Evolutionary conservation across 2,888 invertebrate species (phyloP).

Genomic region (Synergus gifuensis): DNA sequence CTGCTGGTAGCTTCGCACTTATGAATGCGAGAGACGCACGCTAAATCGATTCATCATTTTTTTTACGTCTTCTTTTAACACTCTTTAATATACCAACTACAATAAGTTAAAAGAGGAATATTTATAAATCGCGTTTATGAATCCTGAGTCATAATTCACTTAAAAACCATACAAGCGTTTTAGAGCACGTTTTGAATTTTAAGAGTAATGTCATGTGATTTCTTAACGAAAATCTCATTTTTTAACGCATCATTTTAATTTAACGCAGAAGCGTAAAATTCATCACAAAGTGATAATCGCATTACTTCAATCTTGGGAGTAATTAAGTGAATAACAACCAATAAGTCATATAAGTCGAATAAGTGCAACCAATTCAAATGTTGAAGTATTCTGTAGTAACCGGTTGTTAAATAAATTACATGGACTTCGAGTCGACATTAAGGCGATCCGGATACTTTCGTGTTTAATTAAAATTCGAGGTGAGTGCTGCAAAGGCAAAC

Average conservation of each 20-base stretch:
- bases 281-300: neutral
- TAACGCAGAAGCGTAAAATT: neutral
- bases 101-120: neutral
- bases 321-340: neutral
- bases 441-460: conserved; percentile 34
- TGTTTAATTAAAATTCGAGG: conserved; percentile 39
- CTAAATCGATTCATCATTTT: conserved; percentile 4
- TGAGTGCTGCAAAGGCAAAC: conserved; percentile 31
- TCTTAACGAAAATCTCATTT: neutral
- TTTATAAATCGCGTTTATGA: neutral
- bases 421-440: conserved; percentile 24
- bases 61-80: too few relatives aligned
- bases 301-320: neutral
- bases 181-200: neutral
- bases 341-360: neutral
- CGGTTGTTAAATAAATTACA: conserved; percentile 31
- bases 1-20: conserved; percentile 5
- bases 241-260: neutral
- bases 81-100: neutral
- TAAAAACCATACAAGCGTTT: neutral
- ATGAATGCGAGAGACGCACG: neutral
- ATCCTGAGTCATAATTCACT: neutral
- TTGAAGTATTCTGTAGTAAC: conserved; percentile 20
- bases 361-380: conserved; percentile 4
- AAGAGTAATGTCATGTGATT: neutral